Base-by-base conservation (phyloP, 2,113 vertebrate species). In the Formicarius rufipectus region DNA sequence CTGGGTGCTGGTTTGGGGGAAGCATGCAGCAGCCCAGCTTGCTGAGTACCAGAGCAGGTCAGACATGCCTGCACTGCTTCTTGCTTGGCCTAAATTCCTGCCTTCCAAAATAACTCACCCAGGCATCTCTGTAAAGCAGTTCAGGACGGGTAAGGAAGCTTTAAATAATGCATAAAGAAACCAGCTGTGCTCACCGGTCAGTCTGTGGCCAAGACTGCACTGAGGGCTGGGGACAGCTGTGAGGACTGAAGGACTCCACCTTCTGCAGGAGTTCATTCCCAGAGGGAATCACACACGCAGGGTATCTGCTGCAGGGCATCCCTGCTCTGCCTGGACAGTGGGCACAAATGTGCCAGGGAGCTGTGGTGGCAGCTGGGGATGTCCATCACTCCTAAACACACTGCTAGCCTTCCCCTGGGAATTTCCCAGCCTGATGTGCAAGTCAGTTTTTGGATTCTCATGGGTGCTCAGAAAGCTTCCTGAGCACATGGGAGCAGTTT, bases 151-250 rank as follows among this genome's bases (percentile, higher is more conserved):
- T 59, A 60, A 92, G 80, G 84, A 69, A 81, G 28, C 45, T 77
- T 69, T 92, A 66, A 90, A 92, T 77, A 83, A 92, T 66, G 72
- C 59, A 77, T 69, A 80, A 77, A 89, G 89, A 63, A 88, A 66
- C 24, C 68, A 74, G 68, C 76, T 94, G 73, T 55, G 55, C 91
- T 93, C 59, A 77, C 69, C 0, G 0, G 55, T 58, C 11, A 25
- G n/a, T 14, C 90, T 59, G 63, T 3, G 10, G 47, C 50, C 81
- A 35, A 71, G 50, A 71, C 69, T 71, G 69, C 0, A 1, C 71
- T 44, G 42, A 64, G 60, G 24, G 45, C 40, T 72, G 67, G 55
- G 39, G 30, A 39, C 1, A 1, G 39, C 62, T 59, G 75, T 1
- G 23, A 81, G 55, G 37, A n/a, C 19, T 71, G 44, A 0, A 9